phyloP scores from a whole-genome alignment of 2,888 invertebrate genomes.

The Drosophila nr. fundita region DNA sequence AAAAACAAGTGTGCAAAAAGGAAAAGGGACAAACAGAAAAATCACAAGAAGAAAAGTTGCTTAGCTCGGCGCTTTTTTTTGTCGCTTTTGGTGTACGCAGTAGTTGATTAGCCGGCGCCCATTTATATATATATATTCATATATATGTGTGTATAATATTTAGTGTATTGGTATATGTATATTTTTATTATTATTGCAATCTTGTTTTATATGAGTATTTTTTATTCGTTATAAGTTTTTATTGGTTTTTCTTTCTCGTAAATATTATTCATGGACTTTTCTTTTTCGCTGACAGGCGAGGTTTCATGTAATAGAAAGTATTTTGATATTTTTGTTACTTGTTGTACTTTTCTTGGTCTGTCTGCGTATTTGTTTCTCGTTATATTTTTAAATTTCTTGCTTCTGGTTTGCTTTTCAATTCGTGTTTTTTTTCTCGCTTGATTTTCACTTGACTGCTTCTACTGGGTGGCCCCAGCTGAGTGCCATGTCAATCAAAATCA shows the following conservation, averaged over 20 bases:
- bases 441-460: constrained; percentile 34
- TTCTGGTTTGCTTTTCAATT: constrained; percentile 20
- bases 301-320: constrained; percentile 26
- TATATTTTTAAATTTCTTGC: constrained; percentile 3
- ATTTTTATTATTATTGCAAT: constrained; percentile 60
- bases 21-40: constrained; percentile 18
- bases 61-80: constrained; percentile 50
- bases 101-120: constrained; percentile 62
- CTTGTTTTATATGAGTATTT: constrained; percentile 32
- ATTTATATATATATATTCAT: constrained; percentile 2
- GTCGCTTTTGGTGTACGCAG: constrained; percentile 22
- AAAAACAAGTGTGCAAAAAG: constrained; percentile 6
- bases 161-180: background rate
- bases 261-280: constrained; percentile 39
- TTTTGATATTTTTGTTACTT: constrained; percentile 1
- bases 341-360: background rate
- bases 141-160: background rate
- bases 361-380: constrained; percentile 9
- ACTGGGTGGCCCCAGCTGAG: constrained; percentile 50
- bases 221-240: constrained; percentile 37
- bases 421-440: constrained; percentile 13
- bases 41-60: constrained; percentile 45
- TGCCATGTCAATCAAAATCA: constrained; percentile 78
- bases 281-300: constrained; percentile 22
- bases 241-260: constrained; percentile 42